Evolutionary conservation across 2,797 vertebrate genomes (phyloP).

Genomic region (Brachyalestes nurse): DNA sequence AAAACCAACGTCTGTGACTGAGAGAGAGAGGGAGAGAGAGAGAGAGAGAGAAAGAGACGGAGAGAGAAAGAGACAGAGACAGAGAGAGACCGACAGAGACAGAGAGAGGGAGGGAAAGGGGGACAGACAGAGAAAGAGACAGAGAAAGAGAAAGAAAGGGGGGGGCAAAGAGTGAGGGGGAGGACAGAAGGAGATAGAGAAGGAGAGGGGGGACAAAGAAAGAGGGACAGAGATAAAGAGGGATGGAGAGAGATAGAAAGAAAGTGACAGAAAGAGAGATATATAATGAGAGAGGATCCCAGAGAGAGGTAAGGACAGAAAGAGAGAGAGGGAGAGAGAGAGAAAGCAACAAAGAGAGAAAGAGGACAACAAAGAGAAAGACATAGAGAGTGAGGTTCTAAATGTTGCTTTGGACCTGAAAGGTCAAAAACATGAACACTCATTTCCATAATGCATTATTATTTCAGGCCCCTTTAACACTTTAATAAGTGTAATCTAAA

Average conservation of each 20-base stretch:
- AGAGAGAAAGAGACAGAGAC: not conserved
- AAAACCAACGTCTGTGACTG: not conserved
- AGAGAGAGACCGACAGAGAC: not conserved
- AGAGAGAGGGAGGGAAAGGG: not conserved
- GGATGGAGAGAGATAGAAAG: too few relatives aligned
- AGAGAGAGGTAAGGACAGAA: not conserved
- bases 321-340: not conserved
- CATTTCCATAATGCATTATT: slow-evolving; percentile 10
- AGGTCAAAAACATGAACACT: slow-evolving; percentile 3
- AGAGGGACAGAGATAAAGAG: too few relatives aligned
- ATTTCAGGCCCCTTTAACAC: not conserved
- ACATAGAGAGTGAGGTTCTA: not conserved
- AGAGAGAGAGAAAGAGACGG: not conserved
- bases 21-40: not conserved
- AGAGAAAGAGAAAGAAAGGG: not conserved
- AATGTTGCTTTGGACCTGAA: not conserved
- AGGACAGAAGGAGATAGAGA: too few relatives aligned
- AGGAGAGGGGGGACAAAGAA: too few relatives aligned
- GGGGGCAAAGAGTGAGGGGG: too few relatives aligned
- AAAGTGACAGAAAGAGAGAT: too few relatives aligned
- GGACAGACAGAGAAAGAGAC: not conserved
- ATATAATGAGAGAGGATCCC: too few relatives aligned
- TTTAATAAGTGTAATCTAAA: not conserved
- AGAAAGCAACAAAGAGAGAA: not conserved
- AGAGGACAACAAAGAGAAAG: not conserved